Evolutionary conservation across 2,888 invertebrate genomes (phyloP), one percentile per base, ranked within the genome.

Genomic region (Xiphydria camelus): DNA sequence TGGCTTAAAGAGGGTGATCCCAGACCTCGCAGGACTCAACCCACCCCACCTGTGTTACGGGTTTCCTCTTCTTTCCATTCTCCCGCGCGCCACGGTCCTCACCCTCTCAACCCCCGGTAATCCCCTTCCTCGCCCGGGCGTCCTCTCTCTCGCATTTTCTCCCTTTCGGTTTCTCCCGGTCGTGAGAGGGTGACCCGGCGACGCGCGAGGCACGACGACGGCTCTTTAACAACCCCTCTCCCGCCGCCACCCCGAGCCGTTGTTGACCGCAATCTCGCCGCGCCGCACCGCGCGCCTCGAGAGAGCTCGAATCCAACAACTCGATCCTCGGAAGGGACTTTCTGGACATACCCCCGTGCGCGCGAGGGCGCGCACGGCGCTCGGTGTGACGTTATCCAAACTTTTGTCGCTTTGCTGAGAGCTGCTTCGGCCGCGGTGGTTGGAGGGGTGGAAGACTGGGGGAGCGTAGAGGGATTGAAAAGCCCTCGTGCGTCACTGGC

Each of bases 201-300:
- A 29, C 29, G n/a, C n/a, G n/a, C n/a, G 15, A 29, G 29, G 12
- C 12, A 29, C 29, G 29, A 29, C 29, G 29, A 29, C 29, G 29
- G 29, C 29, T 52, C 55, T 61, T 57, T 55, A 55, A 56, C 51
- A 51, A 53, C 50, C 47, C 48, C 53, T 56, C 47, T 43, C 51
- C 43, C 43, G 41, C 47, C 51, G 49, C 52, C 47, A 41, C 51
- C 37, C 52, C 49, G 38, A 41, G 43, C 49, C 50, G 52, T 56
- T 61, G 61, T 60, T 61, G 60, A 62, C 61, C 63, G 61, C 58
- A 61, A 61, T 61, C 51, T 59, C 54, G 55, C n/a, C n/a, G n/a
- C n/a, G n/a, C n/a, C n/a, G n/a, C n/a, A n/a, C n/a, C 53, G 45
- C 50, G 54, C 51, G 49, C 51, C 42, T 46, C 35, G 42, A 34